These are phyloP conservation scores for Chelon auratus DNA, from an alignment of 2,797 vertebrate species.

Conservation along the genomic window DNA sequence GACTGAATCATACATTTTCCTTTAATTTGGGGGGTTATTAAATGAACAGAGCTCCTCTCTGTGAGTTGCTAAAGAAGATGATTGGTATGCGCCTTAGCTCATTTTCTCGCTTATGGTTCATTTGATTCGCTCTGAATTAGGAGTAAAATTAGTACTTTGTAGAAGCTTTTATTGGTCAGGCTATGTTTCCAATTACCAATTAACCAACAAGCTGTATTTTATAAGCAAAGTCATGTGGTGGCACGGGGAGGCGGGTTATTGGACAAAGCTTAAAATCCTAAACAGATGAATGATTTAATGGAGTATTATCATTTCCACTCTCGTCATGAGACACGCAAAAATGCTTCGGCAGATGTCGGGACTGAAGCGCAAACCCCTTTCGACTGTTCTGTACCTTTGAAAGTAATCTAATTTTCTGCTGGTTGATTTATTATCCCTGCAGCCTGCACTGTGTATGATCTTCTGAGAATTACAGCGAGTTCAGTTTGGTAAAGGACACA, in stretches of 20 bases:
- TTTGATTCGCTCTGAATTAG: constrained; percentile 68
- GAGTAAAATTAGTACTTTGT: constrained; percentile 68
- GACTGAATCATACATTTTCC: constrained; percentile 86
- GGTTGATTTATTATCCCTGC: no score
- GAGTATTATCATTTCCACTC: constrained; percentile 54
- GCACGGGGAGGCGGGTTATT: constrained; percentile 44
- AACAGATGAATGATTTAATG: constrained; percentile 64
- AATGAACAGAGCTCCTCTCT: constrained; percentile 82
- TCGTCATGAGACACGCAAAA: constrained; percentile 31
- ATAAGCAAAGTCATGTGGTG: constrained; percentile 52
- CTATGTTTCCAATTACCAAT: constrained; percentile 71
- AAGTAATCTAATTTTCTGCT: no score
- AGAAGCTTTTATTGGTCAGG: constrained; percentile 63
- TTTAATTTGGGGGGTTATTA: constrained; percentile 84
- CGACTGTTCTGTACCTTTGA: constrained; percentile 18
- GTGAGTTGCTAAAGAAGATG: constrained; percentile 70
- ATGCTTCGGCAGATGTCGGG: constrained; percentile 6
- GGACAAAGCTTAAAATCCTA: constrained; percentile 55
- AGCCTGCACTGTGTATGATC: background rate
- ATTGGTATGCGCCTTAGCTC: constrained; percentile 67
- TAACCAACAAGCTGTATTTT: constrained; percentile 62
- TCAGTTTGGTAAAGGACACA: background rate
- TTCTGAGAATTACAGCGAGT: background rate
- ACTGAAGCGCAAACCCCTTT: constrained; percentile 1
- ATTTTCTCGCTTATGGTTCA: constrained; percentile 74